Percentiles rank a stretch among this genome's conserved stretches.
These are phyloP conservation scores for Cephalopachus bancanus DNA, from an alignment of 2,797 vertebrate species.

Conservation along the genomic window DNA sequence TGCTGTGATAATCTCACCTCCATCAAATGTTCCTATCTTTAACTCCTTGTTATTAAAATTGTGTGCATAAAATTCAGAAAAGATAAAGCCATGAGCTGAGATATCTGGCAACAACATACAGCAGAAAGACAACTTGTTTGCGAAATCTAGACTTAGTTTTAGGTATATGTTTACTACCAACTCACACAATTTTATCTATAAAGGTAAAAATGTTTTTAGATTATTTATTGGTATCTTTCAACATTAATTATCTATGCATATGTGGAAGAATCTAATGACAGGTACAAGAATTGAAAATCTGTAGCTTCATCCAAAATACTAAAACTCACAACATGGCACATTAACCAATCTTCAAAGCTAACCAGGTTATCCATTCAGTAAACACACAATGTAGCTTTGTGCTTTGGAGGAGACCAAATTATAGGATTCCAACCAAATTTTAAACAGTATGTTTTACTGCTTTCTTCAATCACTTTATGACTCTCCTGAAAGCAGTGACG, in stretches of 20 bases:
- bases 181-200: not conserved
- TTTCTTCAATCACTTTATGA: not conserved
- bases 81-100: not conserved
- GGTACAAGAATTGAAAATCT: not conserved
- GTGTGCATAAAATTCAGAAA: not conserved
- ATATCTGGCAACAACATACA: not conserved
- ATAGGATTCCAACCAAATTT: not conserved
- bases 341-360: not conserved
- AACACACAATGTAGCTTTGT: not conserved
- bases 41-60: slow-evolving; percentile 71
- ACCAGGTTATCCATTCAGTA: not conserved
- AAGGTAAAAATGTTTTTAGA: not conserved
- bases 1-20: slow-evolving; percentile 81
- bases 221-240: not conserved
- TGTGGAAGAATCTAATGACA: not conserved
- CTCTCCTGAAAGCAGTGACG: not conserved
- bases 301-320: not conserved
- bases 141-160: not conserved
- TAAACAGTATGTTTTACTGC: not conserved
- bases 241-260: not conserved
- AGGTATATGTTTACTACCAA: not conserved
- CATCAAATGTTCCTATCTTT: slow-evolving; percentile 75
- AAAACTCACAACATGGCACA: not conserved
- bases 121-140: not conserved
- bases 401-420: not conserved